These are phyloP conservation scores for Chiloscyllium plagiosum DNA, from an alignment of 2,113 vertebrate species.

Conservation along the genomic window DNA sequence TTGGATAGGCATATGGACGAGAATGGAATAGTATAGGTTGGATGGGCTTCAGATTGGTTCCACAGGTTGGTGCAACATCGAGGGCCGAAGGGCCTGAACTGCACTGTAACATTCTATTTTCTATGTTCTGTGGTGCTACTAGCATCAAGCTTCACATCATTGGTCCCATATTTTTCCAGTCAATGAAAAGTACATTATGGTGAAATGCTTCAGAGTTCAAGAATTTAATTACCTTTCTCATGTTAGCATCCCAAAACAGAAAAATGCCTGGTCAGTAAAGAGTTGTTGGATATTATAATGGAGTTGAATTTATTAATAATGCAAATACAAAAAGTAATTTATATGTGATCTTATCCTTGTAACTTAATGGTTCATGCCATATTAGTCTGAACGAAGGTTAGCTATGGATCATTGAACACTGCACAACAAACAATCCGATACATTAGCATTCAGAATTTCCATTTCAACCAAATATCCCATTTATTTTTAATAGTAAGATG, in stretches of 20 bases:
- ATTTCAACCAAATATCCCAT: conserved; percentile 33
- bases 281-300: conserved; percentile 31
- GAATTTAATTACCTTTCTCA: conserved; percentile 31
- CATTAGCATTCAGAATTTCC: conserved; percentile 35
- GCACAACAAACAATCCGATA: conserved; percentile 24
- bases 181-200: conserved; percentile 3
- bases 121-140: neutral
- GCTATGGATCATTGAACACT: conserved; percentile 22
- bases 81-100: no score
- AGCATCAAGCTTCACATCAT: neutral
- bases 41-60: no score
- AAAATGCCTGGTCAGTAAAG: conserved; percentile 21
- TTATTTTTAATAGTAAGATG: conserved; percentile 35
- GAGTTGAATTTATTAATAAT: conserved; percentile 38
- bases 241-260: neutral
- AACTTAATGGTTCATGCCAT: conserved; percentile 34
- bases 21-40: no score
- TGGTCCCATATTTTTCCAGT: conserved; percentile 8
- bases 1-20: no score
- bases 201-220: neutral
- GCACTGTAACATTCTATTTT: no score
- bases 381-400: neutral
- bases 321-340: conserved; percentile 33
- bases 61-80: no score
- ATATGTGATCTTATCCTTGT: conserved; percentile 31